A percentile compares a stretch with the other conserved stretches of the same genome.
Conservation (phyloP, 1,140 invertebrate species). For the Papilio polyxenes region DNA sequence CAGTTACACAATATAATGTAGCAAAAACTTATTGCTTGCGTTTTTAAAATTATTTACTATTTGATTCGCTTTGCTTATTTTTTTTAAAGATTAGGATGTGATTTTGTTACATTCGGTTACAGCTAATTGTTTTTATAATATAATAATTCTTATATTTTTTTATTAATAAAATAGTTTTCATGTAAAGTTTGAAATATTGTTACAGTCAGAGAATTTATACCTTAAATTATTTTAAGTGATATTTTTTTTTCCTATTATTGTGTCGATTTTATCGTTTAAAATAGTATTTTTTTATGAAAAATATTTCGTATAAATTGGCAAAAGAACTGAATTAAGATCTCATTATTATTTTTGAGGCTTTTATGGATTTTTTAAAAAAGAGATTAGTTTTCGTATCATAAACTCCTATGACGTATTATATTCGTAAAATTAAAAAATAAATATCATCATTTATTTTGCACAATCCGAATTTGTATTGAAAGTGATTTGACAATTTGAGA, state of each 20-base stretch:
- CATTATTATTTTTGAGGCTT: not conserved
- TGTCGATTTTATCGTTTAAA: not conserved
- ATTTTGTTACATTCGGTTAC: conserved; percentile 61
- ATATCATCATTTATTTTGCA: not conserved
- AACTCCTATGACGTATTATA: too few species aligned
- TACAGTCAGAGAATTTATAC: conserved; percentile 50
- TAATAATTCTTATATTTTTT: conserved; percentile 61
- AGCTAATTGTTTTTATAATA: conserved; percentile 63
- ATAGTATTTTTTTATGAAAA: conserved; percentile 12
- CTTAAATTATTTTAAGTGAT: not conserved
- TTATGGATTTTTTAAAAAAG: not conserved
- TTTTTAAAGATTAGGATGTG: not conserved
- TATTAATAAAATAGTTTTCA: conserved; percentile 61
- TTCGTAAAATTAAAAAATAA: too few species aligned
- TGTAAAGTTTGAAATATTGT: conserved; percentile 48
- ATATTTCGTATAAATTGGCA: not conserved
- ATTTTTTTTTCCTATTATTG: not conserved
- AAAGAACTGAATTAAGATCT: conserved; percentile 17
- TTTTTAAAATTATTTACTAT: conserved; percentile 1
- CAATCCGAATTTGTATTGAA: not conserved
- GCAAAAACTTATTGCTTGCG: not conserved
- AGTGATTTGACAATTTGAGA: conserved; percentile 10
- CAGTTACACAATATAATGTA: not conserved
- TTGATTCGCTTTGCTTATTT: not conserved
- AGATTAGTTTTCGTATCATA: not conserved